Percentiles rank a stretch among this genome's conserved stretches.
These are phyloP conservation scores for Petrosia ficiformis DNA, from an alignment of 37 sponge, comb jelly and placozoan genomes.

Conservation along the genomic window DNA sequence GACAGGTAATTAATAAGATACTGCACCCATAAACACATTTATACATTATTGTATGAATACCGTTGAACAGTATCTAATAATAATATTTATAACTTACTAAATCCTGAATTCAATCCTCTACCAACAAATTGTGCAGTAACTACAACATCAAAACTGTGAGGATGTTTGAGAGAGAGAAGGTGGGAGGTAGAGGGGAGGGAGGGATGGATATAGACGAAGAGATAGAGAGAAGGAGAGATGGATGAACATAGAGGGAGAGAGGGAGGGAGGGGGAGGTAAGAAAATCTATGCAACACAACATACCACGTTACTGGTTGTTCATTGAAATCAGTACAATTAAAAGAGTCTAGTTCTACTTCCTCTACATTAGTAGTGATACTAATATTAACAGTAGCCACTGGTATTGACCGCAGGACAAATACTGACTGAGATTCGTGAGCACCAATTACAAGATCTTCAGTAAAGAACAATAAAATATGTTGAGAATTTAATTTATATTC, in stretches of 20 bases:
- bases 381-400: not conserved
- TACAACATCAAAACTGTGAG: not conserved
- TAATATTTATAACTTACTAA: conserved; percentile 7
- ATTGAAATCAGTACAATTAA: not conserved
- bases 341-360: not conserved
- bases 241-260: too few relatives aligned
- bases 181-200: too few relatives aligned
- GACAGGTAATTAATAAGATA: too few relatives aligned
- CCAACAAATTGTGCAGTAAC: not conserved
- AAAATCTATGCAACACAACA: too few relatives aligned
- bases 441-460: conserved; percentile 29
- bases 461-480: not conserved
- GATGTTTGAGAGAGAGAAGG: too few relatives aligned
- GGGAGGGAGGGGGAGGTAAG: too few relatives aligned
- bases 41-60: too few relatives aligned
- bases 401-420: conserved; percentile 25
- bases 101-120: not conserved
- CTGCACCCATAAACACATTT: too few relatives aligned
- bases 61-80: too few relatives aligned
- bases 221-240: too few relatives aligned
- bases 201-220: too few relatives aligned
- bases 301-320: not conserved
- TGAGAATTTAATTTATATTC: not conserved
- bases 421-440: conserved; percentile 15
- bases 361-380: not conserved